Evolutionary conservation across 2,797 vertebrate genomes (phyloP).

Genomic region (Gambusia yucatana): DNA sequence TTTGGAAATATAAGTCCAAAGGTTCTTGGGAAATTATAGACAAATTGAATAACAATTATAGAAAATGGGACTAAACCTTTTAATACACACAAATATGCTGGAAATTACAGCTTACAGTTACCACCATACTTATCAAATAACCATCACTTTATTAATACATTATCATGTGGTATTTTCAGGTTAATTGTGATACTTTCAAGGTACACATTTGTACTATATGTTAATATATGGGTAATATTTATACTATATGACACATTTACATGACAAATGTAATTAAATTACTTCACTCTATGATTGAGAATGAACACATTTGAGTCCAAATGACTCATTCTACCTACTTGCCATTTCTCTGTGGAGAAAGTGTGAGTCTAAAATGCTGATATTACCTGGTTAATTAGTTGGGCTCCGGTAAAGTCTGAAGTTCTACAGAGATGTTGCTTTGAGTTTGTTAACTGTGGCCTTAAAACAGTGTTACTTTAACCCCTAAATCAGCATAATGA

Average conservation of each 20-base stretch:
- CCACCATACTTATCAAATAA: background rate
- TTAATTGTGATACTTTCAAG: background rate
- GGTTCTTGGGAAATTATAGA: background rate
- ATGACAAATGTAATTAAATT: background rate
- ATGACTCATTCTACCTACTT: background rate
- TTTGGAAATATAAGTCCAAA: background rate
- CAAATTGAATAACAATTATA: background rate
- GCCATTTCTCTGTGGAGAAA: background rate
- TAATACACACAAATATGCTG: background rate
- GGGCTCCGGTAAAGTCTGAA: background rate
- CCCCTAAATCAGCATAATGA: too few relatives aligned
- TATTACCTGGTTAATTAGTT: background rate
- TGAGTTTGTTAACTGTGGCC: background rate
- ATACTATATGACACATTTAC: background rate
- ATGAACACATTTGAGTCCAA: background rate
- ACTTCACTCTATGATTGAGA: background rate
- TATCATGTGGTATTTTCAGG: background rate
- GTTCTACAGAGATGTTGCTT: background rate
- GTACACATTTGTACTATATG: background rate
- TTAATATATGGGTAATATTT: background rate
- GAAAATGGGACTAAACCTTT: background rate
- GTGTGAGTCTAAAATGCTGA: background rate
- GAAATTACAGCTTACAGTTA: background rate
- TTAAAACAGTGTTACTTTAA: background rate
- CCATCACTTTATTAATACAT: background rate